Percentiles rank a stretch among this genome's conserved stretches.
phyloP scores from a whole-genome alignment of 1,140 invertebrate genomes.

The Ceratina calcarata region DNA sequence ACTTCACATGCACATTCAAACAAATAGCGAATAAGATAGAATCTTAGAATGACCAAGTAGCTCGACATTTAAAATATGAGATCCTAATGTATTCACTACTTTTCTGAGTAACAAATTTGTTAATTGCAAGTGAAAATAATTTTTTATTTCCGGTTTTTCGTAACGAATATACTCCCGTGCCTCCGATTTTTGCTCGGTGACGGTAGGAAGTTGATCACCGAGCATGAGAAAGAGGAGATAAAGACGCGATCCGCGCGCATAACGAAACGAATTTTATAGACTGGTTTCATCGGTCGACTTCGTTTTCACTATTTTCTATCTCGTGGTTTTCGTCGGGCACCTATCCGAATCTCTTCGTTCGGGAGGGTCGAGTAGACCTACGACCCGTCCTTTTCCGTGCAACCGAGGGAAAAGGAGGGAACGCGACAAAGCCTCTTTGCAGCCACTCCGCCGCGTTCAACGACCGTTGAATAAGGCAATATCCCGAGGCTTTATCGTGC shows the following conservation, averaged over 20 bases:
- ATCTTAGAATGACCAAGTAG: no score
- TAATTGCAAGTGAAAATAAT: no score
- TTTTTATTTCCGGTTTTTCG: no score
- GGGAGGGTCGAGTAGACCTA: constrained; percentile 27
- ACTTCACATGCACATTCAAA: no score
- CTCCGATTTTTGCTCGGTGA: neutral
- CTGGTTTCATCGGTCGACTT: no score
- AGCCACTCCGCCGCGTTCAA: constrained; percentile 41
- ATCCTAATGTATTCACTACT: no score
- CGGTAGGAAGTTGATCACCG: neutral
- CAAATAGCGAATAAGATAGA: no score
- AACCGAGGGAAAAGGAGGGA: constrained; percentile 13
- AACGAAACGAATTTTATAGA: no score
- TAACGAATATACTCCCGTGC: neutral
- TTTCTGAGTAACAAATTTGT: no score
- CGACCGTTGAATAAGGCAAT: constrained; percentile 60
- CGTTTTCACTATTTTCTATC: neutral
- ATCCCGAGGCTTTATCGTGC: constrained; percentile 46
- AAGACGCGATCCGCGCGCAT: no score
- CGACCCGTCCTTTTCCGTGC: constrained; percentile 8
- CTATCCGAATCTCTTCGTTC: neutral
- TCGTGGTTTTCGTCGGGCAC: neutral
- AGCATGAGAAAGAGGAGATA: no score
- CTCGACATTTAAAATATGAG: no score
- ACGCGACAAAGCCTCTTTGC: constrained; percentile 55